Evolutionary conservation across 2,113 vertebrate genomes (phyloP).

Genomic region (Numenius arquata): DNA sequence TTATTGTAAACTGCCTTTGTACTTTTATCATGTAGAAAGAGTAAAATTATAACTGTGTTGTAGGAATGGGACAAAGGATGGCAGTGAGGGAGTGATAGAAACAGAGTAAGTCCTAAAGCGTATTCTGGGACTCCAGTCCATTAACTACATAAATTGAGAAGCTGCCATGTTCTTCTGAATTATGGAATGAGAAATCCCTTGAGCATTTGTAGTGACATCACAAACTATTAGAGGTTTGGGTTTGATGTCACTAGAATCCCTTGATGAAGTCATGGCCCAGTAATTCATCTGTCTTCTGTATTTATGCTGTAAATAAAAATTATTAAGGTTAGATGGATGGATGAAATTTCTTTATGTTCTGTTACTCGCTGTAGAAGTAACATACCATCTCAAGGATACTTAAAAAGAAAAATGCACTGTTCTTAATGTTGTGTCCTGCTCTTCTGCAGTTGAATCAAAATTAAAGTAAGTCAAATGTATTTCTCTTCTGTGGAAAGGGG

Average conservation of each 20-base stretch:
- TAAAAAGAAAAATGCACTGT: not conserved
- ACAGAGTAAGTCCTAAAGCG: not conserved
- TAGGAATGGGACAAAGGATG: not conserved
- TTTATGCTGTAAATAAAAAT: not conserved
- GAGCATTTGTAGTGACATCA: conserved; percentile 8
- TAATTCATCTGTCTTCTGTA: not conserved
- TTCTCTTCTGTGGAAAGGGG: not conserved
- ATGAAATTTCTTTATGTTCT: not conserved
- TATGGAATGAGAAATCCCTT: not conserved
- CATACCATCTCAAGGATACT: not conserved
- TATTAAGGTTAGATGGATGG: not conserved
- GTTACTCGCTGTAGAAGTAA: not conserved
- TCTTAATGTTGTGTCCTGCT: not conserved
- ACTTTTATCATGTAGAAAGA: not conserved
- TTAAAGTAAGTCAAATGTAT: not conserved
- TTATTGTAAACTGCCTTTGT: not conserved
- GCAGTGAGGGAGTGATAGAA: not conserved
- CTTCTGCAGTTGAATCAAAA: not conserved
- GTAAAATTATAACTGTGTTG: not conserved
- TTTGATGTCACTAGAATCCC: conserved; percentile 18
- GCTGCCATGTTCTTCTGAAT: not conserved
- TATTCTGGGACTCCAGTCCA: not conserved
- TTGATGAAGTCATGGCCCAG: not conserved
- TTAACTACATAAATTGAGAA: not conserved
- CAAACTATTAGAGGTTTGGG: not conserved